Percentiles rank a stretch among this genome's conserved stretches.
Evolutionary conservation across 2,113 vertebrate genomes (phyloP).

Genomic region (Mastomys natalensis): DNA sequence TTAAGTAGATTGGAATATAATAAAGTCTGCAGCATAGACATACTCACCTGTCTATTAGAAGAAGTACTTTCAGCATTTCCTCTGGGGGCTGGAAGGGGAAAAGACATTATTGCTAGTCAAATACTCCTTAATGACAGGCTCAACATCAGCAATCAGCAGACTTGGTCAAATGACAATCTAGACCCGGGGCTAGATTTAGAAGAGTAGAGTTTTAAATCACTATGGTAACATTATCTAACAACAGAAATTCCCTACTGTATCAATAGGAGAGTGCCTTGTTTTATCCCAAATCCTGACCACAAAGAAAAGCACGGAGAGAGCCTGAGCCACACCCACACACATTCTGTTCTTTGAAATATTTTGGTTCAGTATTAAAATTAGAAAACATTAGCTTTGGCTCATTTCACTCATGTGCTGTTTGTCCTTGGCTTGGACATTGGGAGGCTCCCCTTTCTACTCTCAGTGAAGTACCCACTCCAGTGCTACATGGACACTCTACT

Average conservation of each 20-base stretch:
- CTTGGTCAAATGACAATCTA: rapidly evolving
- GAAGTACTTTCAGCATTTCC: slow-evolving; percentile 89
- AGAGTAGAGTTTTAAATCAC: rapidly evolving
- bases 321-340: rapidly evolving
- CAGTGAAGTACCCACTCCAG: neutral
- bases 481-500: neutral
- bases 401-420: neutral
- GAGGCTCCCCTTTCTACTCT: neutral
- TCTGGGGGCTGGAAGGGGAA: slow-evolving; percentile 87
- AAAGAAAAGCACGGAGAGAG: rapidly evolving
- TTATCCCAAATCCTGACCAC: neutral
- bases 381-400: neutral
- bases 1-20: rapidly evolving
- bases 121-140: rapidly evolving
- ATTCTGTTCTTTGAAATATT: neutral
- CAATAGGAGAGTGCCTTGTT: rapidly evolving
- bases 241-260: rapidly evolving
- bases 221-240: rapidly evolving
- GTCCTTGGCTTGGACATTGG: no score
- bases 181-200: rapidly evolving
- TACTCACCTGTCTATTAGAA: slow-evolving; percentile 93
- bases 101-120: neutral
- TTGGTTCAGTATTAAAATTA: neutral
- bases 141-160: rapidly evolving
- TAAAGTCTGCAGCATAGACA: rapidly evolving